Conservation (phyloP, 2,113 vertebrate genomes). For the Connochaetes taurinus region DNA sequence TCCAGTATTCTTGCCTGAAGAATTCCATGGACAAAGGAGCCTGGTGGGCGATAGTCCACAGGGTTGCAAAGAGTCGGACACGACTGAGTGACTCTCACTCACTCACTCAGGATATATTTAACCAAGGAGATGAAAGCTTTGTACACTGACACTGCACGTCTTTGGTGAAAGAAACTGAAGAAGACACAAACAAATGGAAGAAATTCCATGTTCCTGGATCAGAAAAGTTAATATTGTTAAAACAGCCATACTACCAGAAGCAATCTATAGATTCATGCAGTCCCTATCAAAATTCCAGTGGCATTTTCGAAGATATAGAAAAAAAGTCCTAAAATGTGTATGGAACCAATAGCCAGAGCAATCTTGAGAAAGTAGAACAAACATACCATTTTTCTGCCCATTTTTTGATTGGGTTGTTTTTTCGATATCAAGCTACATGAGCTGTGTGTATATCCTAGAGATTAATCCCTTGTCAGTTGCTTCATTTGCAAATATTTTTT, state of each 20-base stretch:
- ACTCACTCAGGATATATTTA: not conserved
- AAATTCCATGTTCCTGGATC: not conserved
- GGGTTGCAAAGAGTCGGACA: not conserved
- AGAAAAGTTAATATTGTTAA: not conserved
- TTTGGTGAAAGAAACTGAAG: not conserved
- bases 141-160: not conserved
- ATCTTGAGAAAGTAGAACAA: not conserved
- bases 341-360: not conserved
- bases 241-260: not conserved
- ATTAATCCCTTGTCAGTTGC: not conserved
- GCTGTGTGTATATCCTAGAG: not conserved
- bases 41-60: not conserved
- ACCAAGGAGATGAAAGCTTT: not conserved
- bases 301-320: not conserved
- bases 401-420: not conserved
- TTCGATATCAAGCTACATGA: not conserved
- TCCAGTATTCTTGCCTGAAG: not conserved
- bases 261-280: not conserved
- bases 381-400: not conserved
- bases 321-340: not conserved
- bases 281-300: not conserved
- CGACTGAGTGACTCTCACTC: not conserved
- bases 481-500: not conserved
- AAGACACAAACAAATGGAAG: not conserved
- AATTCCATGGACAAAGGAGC: not conserved